Evolutionary conservation across 2,113 vertebrate species (phyloP).

Genomic region (Psophia crepitans): DNA sequence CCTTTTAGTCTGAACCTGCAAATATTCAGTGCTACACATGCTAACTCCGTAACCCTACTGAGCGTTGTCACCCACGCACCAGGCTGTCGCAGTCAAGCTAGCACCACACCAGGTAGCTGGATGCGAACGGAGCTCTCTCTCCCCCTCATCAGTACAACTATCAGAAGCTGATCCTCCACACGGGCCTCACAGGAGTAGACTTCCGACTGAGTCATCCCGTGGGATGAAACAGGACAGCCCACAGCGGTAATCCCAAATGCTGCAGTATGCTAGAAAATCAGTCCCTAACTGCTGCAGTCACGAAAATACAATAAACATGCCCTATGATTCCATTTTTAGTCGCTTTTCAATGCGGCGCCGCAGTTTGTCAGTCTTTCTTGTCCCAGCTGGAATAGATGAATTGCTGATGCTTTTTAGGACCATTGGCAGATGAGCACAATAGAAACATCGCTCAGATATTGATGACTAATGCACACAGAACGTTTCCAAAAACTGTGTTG

Average conservation of each 20-base stretch:
- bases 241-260: constrained; percentile 21
- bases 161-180: not conserved
- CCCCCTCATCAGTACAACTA: not conserved
- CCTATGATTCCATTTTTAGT: constrained; percentile 59
- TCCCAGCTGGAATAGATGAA: constrained; percentile 67
- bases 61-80: not conserved
- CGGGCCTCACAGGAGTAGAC: not conserved
- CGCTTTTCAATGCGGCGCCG: constrained; percentile 35
- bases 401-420: constrained; percentile 67
- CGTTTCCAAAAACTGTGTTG: constrained; percentile 53
- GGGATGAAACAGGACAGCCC: constrained; percentile 35
- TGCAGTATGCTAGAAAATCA: constrained; percentile 16
- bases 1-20: not conserved
- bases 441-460: constrained; percentile 59
- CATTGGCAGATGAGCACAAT: constrained; percentile 61
- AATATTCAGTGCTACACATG: not conserved
- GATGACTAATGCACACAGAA: constrained; percentile 58
- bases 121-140: not conserved
- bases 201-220: constrained; percentile 4
- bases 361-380: constrained; percentile 59
- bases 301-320: constrained; percentile 54
- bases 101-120: not conserved
- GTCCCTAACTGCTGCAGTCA: constrained; percentile 40
- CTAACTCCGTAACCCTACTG: not conserved
- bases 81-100: not conserved